Evolutionary conservation across 2,888 invertebrate genomes (phyloP).

Genomic region (Pterostichus madidus): DNA sequence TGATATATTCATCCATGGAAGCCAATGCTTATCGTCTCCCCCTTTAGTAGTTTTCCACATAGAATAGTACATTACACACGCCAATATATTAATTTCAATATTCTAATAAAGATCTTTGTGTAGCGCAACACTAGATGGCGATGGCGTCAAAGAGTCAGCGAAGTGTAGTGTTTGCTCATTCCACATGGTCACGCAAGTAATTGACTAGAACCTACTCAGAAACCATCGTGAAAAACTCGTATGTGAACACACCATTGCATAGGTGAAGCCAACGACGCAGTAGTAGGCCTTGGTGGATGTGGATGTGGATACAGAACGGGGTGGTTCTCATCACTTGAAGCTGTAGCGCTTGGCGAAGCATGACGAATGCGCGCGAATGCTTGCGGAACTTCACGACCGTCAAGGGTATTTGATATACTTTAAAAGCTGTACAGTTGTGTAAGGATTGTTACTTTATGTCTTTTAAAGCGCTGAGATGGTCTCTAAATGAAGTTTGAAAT

Average conservation of each 20-base stretch:
- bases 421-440: constrained; percentile 30
- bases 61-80: too few species aligned
- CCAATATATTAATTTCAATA: constrained; percentile 38
- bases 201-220: constrained; percentile 30
- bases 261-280: not conserved
- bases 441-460: constrained; percentile 21
- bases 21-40: too few species aligned
- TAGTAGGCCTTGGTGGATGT: constrained; percentile 14
- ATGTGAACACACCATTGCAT: constrained; percentile 16
- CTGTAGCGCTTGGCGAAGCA: constrained; percentile 24
- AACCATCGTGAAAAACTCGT: constrained; percentile 46
- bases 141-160: constrained; percentile 16
- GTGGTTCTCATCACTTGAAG: constrained; percentile 16
- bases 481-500: constrained; percentile 13
- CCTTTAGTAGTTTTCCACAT: too few species aligned
- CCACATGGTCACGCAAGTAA: constrained; percentile 52
- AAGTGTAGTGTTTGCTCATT: constrained; percentile 51
- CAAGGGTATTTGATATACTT: constrained; percentile 50
- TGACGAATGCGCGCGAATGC: constrained; percentile 20
- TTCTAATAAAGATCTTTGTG: constrained; percentile 48
- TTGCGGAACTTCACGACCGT: constrained; percentile 41
- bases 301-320: too few species aligned
- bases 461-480: not conserved
- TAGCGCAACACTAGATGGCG: not conserved
- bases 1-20: too few species aligned